These are phyloP conservation scores for Macroteleia sp. DNA, from an alignment of 2,888 invertebrate genomes.

Conservation along the genomic window DNA sequence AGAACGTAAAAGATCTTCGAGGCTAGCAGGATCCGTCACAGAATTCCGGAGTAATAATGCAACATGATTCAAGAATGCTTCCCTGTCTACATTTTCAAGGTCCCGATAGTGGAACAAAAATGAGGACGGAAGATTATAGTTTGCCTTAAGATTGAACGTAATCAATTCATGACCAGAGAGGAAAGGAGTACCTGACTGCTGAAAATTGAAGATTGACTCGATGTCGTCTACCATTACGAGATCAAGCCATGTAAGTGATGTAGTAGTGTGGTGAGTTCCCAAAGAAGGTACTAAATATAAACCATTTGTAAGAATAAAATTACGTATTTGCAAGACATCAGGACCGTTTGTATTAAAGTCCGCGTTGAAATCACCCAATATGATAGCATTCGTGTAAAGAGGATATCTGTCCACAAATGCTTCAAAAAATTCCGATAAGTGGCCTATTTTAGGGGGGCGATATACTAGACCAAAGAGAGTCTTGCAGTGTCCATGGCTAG, in stretches of 20 bases:
- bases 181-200: background rate
- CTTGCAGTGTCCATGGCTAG: no score
- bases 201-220: background rate
- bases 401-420: no score
- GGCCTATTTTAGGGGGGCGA: no score
- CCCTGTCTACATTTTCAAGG: background rate
- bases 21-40: background rate
- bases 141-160: no score
- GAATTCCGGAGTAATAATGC: background rate
- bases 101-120: no score
- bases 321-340: background rate
- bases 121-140: no score
- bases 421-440: no score
- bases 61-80: background rate
- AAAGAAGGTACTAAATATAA: background rate
- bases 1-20: background rate
- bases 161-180: background rate
- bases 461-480: no score
- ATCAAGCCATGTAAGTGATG: background rate
- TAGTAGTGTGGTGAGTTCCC: background rate
- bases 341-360: no score
- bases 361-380: no score
- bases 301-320: background rate
- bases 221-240: background rate
- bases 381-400: no score